phyloP scores from a whole-genome alignment of 2,888 invertebrate genomes.

The Muschampia plurimacula region DNA sequence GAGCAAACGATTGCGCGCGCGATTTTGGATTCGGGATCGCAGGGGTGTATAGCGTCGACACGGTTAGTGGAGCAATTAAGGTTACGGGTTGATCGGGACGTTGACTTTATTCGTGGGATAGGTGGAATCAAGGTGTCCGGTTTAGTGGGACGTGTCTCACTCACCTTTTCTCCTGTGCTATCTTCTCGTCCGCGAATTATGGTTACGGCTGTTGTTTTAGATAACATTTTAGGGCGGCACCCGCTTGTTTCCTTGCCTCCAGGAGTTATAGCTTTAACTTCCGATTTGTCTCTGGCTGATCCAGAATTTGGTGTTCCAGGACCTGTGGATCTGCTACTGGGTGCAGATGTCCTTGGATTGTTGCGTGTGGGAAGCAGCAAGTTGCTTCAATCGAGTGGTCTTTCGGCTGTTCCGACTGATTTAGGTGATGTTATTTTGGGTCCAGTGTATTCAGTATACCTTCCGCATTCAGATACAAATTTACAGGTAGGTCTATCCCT shows the following conservation, averaged over 20 bases:
- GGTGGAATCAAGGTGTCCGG: slow-evolving; percentile 26
- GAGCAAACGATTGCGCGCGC: slow-evolving; percentile 8
- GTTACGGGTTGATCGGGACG: slow-evolving; percentile 3
- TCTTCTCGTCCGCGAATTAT: slow-evolving; percentile 1
- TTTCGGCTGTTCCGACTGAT: slow-evolving; percentile 18
- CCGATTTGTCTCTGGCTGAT: slow-evolving; percentile 15
- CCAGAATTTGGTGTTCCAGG: slow-evolving; percentile 22
- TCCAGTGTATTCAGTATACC: neutral
- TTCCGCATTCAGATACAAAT: neutral
- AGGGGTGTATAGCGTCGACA: slow-evolving; percentile 20
- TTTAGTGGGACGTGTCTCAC: slow-evolving; percentile 18
- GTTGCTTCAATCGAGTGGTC: slow-evolving; percentile 22
- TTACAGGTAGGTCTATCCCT: slow-evolving; percentile 8
- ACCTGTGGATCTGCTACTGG: slow-evolving; percentile 27
- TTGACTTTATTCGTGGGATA: slow-evolving; percentile 17
- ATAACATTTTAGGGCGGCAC: slow-evolving; percentile 4
- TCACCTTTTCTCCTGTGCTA: neutral
- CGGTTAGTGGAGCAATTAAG: slow-evolving; percentile 18
- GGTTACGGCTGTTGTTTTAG: neutral
- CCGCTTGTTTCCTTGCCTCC: slow-evolving; percentile 3
- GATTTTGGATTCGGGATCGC: slow-evolving; percentile 28
- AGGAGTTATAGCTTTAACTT: neutral
- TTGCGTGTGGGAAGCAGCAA: slow-evolving; percentile 19
- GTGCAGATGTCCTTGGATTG: slow-evolving; percentile 30
- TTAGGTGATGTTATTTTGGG: slow-evolving; percentile 18